These are phyloP conservation scores for Talpa occidentalis DNA, from an alignment of 2,113 vertebrate species.

Conservation along the genomic window DNA sequence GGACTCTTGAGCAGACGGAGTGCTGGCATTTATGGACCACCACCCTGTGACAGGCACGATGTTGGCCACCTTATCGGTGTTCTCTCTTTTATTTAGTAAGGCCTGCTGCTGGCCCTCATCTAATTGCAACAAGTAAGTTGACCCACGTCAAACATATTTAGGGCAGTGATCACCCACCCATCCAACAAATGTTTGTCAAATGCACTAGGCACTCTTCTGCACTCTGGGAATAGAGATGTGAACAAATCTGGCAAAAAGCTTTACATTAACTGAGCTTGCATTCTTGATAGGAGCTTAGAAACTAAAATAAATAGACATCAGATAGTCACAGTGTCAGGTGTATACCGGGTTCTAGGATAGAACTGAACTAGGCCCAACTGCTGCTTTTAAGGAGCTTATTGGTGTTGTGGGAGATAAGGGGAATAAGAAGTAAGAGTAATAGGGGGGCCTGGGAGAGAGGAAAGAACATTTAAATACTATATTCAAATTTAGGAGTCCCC, in stretches of 20 bases:
- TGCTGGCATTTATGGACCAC: too few relatives aligned
- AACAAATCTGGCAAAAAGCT: not conserved
- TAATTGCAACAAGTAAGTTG: too few relatives aligned
- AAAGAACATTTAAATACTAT: not conserved
- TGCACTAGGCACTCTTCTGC: not conserved
- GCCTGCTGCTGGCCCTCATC: too few relatives aligned
- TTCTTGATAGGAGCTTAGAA: not conserved
- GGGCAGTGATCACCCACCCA: too few relatives aligned
- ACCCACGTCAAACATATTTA: too few relatives aligned
- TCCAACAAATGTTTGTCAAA: not conserved
- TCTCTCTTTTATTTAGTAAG: too few relatives aligned
- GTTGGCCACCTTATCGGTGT: too few relatives aligned
- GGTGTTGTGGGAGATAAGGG: fast-evolving
- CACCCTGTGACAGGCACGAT: too few relatives aligned
- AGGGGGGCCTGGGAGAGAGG: too few relatives aligned
- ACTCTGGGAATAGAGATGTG: not conserved
- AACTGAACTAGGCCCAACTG: not conserved
- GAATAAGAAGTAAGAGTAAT: not conserved
- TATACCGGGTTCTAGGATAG: not conserved
- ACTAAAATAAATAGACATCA: not conserved
- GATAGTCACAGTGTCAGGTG: not conserved
- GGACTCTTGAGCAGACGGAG: too few relatives aligned
- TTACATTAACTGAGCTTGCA: not conserved
- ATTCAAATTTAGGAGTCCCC: not conserved
- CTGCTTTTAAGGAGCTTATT: not conserved